These are phyloP conservation scores for Ceyx margarethae DNA, from an alignment of 2,113 vertebrate genomes.

Conservation along the genomic window DNA sequence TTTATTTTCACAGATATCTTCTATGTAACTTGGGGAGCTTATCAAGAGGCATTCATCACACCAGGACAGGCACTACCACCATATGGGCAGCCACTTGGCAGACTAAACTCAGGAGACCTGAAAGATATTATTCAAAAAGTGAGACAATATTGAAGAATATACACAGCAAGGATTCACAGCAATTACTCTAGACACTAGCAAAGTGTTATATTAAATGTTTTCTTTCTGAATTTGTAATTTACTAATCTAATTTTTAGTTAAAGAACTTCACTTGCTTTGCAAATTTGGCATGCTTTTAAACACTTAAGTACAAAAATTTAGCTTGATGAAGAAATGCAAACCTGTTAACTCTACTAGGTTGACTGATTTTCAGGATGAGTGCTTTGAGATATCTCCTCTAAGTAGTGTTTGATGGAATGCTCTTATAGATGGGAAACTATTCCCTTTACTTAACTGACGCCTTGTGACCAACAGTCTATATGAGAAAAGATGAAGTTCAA, in stretches of 20 bases:
- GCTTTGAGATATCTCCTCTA: not conserved
- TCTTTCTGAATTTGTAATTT: not conserved
- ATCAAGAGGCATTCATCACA: conserved; percentile 67
- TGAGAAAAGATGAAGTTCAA: not conserved
- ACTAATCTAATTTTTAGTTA: not conserved
- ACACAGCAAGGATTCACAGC: not conserved
- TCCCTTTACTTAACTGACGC: not conserved
- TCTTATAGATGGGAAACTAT: not conserved
- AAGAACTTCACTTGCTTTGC: not conserved
- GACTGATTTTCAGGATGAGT: not conserved
- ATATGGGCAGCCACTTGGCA: conserved; percentile 89
- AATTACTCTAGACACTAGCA: not conserved
- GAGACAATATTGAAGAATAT: not conserved
- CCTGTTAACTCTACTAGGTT: not conserved
- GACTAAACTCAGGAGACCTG: conserved; percentile 82
- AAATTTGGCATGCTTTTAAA: not conserved
- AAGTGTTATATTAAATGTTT: not conserved
- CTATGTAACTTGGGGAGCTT: conserved; percentile 93
- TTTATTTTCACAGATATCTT: conserved; percentile 80
- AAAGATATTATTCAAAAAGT: conserved; percentile 93
- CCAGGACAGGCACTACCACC: conserved; percentile 85
- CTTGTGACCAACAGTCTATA: not conserved
- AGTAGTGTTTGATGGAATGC: not conserved
- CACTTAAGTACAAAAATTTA: not conserved
- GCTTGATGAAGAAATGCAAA: not conserved